A percentile compares a stretch with the other conserved stretches of the same genome.
These are phyloP conservation scores for Perizoma affinitatum DNA, from an alignment of 2,888 invertebrate species.

Conservation along the genomic window DNA sequence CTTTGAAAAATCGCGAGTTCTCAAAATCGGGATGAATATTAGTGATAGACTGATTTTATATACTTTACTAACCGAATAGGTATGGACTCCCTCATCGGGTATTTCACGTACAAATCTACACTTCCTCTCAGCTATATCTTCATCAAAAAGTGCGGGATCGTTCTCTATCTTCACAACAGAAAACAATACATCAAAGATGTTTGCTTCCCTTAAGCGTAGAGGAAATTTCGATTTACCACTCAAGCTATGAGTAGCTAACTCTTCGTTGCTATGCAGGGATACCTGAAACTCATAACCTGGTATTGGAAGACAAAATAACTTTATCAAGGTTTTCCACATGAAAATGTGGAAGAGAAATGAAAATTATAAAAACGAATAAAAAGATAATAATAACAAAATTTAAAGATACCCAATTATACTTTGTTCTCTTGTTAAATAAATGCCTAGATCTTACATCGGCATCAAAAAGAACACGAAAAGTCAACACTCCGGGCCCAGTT, in stretches of 20 bases:
- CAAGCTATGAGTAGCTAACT: conserved; percentile 58
- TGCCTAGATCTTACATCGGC: conserved; percentile 63
- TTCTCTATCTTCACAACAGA: conserved; percentile 70
- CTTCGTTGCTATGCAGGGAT: conserved; percentile 65
- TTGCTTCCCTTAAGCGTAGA: conserved; percentile 41
- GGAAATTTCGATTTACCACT: conserved; percentile 52
- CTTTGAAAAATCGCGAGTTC: too few relatives aligned
- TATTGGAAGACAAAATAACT: too few relatives aligned
- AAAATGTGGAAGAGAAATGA: too few relatives aligned
- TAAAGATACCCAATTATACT: too few relatives aligned
- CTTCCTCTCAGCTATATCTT: conserved; percentile 74
- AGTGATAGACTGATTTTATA: neutral
- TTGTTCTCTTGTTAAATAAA: too few relatives aligned
- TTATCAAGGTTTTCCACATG: too few relatives aligned
- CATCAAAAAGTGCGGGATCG: conserved; percentile 59
- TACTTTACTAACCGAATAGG: conserved; percentile 53
- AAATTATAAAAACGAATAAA: too few relatives aligned
- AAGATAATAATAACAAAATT: too few relatives aligned
- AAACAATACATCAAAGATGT: conserved; percentile 51
- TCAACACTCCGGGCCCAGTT: conserved; percentile 77
- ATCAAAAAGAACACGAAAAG: conserved; percentile 67
- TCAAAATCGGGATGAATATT: too few relatives aligned
- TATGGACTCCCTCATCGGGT: conserved; percentile 49
- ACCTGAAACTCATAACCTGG: conserved; percentile 43
- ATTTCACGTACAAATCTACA: conserved; percentile 85